These are phyloP conservation scores for Atrichornis clamosus DNA, from an alignment of 2,113 vertebrate genomes.

Conservation along the genomic window DNA sequence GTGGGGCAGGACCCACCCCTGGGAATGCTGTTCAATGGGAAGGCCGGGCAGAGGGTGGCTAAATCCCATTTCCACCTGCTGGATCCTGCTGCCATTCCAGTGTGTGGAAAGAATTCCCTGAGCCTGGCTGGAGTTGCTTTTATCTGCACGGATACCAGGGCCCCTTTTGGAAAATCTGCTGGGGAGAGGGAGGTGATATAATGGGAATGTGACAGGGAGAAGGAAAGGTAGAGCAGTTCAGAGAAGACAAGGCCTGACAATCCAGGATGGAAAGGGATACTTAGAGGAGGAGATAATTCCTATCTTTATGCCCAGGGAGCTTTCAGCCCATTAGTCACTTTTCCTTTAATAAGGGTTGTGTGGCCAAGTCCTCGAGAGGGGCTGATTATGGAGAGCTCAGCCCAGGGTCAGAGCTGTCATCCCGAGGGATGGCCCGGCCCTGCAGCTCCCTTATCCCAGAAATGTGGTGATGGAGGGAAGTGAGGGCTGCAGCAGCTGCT, in stretches of 20 bases:
- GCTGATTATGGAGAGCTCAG: neutral
- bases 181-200: conserved; percentile 16
- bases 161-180: conserved; percentile 6
- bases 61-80: neutral
- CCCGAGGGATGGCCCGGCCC: neutral
- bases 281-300: conserved; percentile 11
- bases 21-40: fast-evolving
- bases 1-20: neutral
- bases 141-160: neutral
- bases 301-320: conserved; percentile 7
- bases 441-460: neutral
- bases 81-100: neutral
- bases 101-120: neutral
- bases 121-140: neutral
- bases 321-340: conserved; percentile 29
- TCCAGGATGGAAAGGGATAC: neutral
- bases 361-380: neutral
- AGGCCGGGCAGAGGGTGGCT: neutral
- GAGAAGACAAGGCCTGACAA: neutral
- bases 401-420: neutral
- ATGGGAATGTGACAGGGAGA: conserved; percentile 1
- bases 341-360: conserved; percentile 4
- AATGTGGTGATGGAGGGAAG: neutral
- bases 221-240: neutral
- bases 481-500: neutral